Evolutionary conservation across 2,888 invertebrate species (phyloP).

Genomic region (Stictocephala bisonia): DNA sequence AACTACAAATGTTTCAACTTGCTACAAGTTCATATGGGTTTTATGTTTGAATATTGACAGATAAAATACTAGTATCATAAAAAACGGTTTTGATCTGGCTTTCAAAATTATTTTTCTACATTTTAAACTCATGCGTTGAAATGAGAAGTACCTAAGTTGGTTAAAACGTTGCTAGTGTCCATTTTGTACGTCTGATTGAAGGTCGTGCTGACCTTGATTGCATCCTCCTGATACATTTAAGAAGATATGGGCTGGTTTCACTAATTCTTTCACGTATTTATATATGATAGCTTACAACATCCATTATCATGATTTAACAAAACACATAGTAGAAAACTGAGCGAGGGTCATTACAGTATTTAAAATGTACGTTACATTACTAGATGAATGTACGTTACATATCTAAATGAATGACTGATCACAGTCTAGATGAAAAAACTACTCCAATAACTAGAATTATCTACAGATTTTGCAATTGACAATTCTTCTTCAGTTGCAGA

Average conservation of each 20-base stretch:
- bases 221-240: slow-evolving; percentile 25
- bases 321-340: slow-evolving; percentile 51
- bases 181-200: slow-evolving; percentile 38
- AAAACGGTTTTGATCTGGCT: slow-evolving; percentile 13
- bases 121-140: slow-evolving; percentile 7
- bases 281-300: slow-evolving; percentile 39
- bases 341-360: slow-evolving; percentile 45
- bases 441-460: slow-evolving; percentile 32
- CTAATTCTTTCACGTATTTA: slow-evolving; percentile 43
- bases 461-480: slow-evolving; percentile 33
- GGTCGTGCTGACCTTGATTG: slow-evolving; percentile 3
- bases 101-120: slow-evolving; percentile 14
- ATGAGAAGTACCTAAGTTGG: slow-evolving; percentile 8
- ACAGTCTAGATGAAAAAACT: slow-evolving; percentile 31
- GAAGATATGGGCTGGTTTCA: slow-evolving; percentile 45
- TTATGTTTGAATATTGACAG: slow-evolving; percentile 14
- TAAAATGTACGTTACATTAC: slow-evolving; percentile 38
- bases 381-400: slow-evolving; percentile 26
- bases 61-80: neutral
- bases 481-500: slow-evolving; percentile 36
- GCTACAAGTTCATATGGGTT: neutral
- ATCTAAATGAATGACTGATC: slow-evolving; percentile 33
- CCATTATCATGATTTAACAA: slow-evolving; percentile 43
- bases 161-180: slow-evolving; percentile 33
- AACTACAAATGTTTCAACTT: slow-evolving; percentile 7